Evolutionary conservation across 2,888 invertebrate genomes (phyloP), one percentile per base, ranked within the genome.

Genomic region (Nymphalis c-album): DNA sequence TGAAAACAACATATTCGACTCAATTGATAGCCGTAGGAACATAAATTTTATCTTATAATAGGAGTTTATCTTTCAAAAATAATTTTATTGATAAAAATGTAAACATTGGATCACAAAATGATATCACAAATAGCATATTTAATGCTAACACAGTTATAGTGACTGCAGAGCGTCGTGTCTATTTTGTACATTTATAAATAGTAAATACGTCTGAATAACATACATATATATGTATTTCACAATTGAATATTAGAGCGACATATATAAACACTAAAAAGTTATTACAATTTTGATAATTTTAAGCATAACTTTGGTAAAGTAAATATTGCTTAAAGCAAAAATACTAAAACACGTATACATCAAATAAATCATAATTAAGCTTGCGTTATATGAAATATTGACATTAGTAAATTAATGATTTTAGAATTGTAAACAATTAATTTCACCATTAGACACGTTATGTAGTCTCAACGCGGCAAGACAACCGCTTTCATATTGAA

Each of bases 111-210:
- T 65, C 65, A 65, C 65, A 65, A 65, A 65, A 65, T 48, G 0
- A 65, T 65, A 65, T 65, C 65, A 65, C 65, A 65, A 60, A 61
- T 40, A 40, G 57, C 26, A 40, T n/a, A 8, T 35, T 57, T 40
- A 57, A 40, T 35, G 57, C 35, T 16, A 18, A 26, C 2, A 40
- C 40, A 40, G 57, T 53, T 26, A 26, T 17, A 53, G 16, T 22
- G 10, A 40, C 35, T 57, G 40, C 20, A 55, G 35, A 35, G 40
- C 57, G 7, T 31, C 17, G 31, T 16, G 17, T 31, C 17, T 55
- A 4, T 55, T 55, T 55, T 40, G 57, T 35, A 57, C 40, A 57
- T 53, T 53, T 22, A 17, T 26, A n/a, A n/a, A n/a, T n/a, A n/a
- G 5, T 26, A 53, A 53, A 53, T 40, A 55, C n/a, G 7, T 40